Evolutionary conservation across 2,797 vertebrate genomes (phyloP).

Genomic region (Platalea minor): DNA sequence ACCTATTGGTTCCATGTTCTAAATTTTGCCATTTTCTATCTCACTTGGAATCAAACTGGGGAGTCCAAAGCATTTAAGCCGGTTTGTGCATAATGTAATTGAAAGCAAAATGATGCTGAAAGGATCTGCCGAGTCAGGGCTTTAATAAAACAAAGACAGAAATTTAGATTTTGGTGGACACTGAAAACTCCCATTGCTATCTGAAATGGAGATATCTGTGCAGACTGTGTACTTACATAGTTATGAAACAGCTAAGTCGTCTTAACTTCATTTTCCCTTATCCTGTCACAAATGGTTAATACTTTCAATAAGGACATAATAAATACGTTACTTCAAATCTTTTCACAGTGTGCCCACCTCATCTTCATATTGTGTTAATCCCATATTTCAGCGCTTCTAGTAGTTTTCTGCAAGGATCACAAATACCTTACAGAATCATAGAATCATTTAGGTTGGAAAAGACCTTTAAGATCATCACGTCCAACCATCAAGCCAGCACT

Average conservation of each 20-base stretch:
- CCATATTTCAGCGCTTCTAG: neutral
- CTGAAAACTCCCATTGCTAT: neutral
- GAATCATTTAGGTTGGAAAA: too few species aligned
- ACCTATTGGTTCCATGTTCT: constrained; percentile 19
- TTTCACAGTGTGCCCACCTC: neutral
- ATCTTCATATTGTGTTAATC: neutral
- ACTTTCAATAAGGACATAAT: neutral
- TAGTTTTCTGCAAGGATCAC: neutral
- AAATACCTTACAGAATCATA: neutral
- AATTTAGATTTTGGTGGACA: neutral
- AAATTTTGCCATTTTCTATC: constrained; percentile 8
- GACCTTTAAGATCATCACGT: too few species aligned
- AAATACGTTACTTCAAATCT: neutral
- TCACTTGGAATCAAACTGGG: constrained; percentile 5
- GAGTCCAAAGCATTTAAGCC: constrained; percentile 15
- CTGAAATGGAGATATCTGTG: neutral
- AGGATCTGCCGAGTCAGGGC: constrained; percentile 12
- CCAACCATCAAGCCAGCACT: too few species aligned
- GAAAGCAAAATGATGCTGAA: neutral
- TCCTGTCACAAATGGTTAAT: neutral
- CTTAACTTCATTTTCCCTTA: neutral
- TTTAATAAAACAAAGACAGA: neutral
- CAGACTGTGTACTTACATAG: neutral
- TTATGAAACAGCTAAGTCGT: neutral
- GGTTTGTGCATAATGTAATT: neutral